Evolutionary conservation across 2,888 invertebrate genomes (phyloP).

Genomic region (Micropterix aruncella): DNA sequence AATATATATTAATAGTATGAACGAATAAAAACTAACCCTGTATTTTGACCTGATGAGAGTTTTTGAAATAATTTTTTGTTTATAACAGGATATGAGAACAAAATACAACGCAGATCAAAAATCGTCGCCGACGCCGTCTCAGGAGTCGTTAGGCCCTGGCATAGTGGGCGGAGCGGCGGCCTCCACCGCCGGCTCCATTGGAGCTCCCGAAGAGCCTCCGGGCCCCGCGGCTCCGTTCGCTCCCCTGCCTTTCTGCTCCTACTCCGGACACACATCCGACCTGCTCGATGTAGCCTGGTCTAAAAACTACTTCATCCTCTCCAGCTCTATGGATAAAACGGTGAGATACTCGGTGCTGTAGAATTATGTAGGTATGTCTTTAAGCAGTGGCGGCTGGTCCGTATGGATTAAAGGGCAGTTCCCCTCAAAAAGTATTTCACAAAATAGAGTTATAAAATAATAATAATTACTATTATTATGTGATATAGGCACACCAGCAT

Average conservation of each 20-base stretch:
- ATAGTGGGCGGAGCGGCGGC: slow-evolving; percentile 48
- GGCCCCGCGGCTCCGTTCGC: slow-evolving; percentile 62
- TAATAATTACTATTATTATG: no score
- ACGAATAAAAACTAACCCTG: no score
- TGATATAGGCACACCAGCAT: no score
- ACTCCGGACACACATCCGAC: slow-evolving; percentile 92
- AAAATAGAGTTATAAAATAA: no score
- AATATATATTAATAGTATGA: no score
- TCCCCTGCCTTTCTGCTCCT: slow-evolving; percentile 83
- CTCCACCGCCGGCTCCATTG: slow-evolving; percentile 19
- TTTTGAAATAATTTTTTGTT: no score
- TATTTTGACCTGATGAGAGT: no score
- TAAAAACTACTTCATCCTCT: slow-evolving; percentile 95
- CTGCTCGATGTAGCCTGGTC: slow-evolving; percentile 97
- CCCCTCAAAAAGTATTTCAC: no score
- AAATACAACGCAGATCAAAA: slow-evolving; percentile 82
- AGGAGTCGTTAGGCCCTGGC: slow-evolving; percentile 57
- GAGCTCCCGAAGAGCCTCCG: slow-evolving; percentile 48
- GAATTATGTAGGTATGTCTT: no score
- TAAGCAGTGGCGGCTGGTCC: no score
- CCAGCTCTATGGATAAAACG: slow-evolving; percentile 97
- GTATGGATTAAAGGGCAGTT: no score
- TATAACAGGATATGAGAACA: slow-evolving; percentile 92
- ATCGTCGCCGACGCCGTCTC: slow-evolving; percentile 85
- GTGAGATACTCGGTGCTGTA: slow-evolving; percentile 36